Evolutionary conservation across 2,888 invertebrate species (phyloP).

Genomic region (Thyatira batis): DNA sequence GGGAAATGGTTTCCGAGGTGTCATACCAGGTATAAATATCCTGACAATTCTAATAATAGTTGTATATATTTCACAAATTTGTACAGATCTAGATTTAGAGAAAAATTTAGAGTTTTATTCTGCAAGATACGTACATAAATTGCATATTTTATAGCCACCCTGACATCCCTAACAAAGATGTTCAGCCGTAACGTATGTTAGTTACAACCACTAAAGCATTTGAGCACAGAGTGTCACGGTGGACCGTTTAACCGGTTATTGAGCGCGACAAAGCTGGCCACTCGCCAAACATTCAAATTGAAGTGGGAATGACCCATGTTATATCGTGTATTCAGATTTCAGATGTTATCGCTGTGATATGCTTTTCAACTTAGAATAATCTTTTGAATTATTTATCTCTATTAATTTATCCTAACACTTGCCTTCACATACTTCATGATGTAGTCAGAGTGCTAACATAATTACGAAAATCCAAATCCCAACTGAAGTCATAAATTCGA

Average conservation of each 20-base stretch:
- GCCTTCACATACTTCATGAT: no score
- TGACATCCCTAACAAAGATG: not conserved
- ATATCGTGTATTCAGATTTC: constrained; percentile 30
- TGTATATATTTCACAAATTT: no score
- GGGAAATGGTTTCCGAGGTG: no score
- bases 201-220: constrained; percentile 21
- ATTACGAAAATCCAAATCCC: no score
- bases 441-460: no score
- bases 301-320: constrained; percentile 35
- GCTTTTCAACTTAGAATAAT: constrained; percentile 19
- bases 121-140: not conserved
- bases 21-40: no score
- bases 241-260: constrained; percentile 44
- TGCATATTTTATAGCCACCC: not conserved
- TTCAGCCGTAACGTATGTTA: not conserved
- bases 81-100: no score
- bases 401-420: no score
- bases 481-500: no score
- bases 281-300: constrained; percentile 54
- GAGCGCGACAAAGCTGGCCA: constrained; percentile 36
- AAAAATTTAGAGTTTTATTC: no score
- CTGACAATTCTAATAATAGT: no score
- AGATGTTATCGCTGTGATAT: constrained; percentile 14
- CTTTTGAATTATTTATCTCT: constrained; percentile 44
- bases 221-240: constrained; percentile 28